Evolutionary conservation across 1,140 invertebrate genomes (phyloP), one percentile per base, ranked within the genome.

Genomic region (Bombus waltoni): DNA sequence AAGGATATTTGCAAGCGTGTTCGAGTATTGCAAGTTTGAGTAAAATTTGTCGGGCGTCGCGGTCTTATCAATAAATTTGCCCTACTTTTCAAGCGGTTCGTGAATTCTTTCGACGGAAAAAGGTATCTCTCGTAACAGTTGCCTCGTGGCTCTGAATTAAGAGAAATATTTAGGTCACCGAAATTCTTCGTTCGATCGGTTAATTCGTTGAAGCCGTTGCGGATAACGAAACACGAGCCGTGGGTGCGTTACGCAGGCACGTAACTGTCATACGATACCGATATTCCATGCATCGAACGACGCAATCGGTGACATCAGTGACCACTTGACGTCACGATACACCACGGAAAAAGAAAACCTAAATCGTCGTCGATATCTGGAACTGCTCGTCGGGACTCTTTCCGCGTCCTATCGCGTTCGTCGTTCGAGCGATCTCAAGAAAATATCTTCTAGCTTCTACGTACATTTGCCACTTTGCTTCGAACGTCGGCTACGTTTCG

Each of bases 281-380:
- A 62, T 62, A 72, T 80, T 44, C 38, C 75, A 40, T 47, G 73
- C 79, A 65, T 78, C 70, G 35, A 53, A 59, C 85, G 76, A 89
- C 77, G 88, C 76, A 87, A 90, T 57, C 73, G 15, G 11, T 89
- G 81, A 89, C 81, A 77, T 89, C 87, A 90, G 11, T 74, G n/a
- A 35, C n/a, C 22, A 28, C 66, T 91, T 89, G 87, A 89, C 79
- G 42, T 70, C 44, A 73, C n/a, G 18, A 53, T 2, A 53, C 18
- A 53, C 47, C 47, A 53, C 6, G 47, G 47, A 22, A 22, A 53
- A 53, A 53, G 18, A 22, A 3, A 2, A 53, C 18, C 47, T 53
- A 53, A 53, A 22, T 3, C 6, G 18, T 22, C 47, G 6, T 22
- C 47, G 47, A 22, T 18, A 53, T 22, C 47, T 6, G 5, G 5